Percentiles rank a stretch among this genome's conserved stretches.
phyloP scores from a whole-genome alignment of 2,113 vertebrate genomes.

The Ictidomys tridecemlineatus region DNA sequence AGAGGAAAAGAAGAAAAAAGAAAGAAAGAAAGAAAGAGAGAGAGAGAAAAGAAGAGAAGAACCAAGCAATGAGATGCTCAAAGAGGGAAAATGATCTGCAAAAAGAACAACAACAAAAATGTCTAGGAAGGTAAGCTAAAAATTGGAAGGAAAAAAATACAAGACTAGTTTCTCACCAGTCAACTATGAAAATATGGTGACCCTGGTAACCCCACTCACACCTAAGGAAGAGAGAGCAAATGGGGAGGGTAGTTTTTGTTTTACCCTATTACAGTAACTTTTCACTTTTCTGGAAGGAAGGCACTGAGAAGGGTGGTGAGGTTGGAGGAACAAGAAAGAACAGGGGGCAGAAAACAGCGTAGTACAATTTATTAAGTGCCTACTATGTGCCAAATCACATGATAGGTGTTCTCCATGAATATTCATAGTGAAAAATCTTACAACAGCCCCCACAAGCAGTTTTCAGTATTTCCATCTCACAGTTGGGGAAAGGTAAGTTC shows the following conservation, averaged over 20 bases:
- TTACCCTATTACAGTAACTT: neutral
- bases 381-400: neutral
- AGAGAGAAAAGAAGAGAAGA: neutral
- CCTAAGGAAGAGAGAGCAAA: neutral
- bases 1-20: too few relatives aligned
- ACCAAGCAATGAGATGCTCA: neutral
- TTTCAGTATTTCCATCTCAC: neutral
- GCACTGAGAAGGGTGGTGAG: neutral
- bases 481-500: neutral
- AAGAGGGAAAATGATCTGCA: neutral
- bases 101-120: neutral
- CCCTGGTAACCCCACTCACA: neutral
- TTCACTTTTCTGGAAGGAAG: neutral
- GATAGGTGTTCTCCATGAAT: neutral
- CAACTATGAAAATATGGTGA: neutral
- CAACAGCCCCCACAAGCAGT: neutral
- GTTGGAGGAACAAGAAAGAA: neutral
- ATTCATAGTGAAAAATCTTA: neutral
- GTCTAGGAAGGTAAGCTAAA: neutral
- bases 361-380: neutral
- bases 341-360: neutral
- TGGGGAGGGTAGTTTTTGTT: neutral
- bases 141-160: neutral
- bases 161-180: neutral
- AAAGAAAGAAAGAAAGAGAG: too few relatives aligned